Evolutionary conservation across 2,113 vertebrate species (phyloP), one percentile per base, ranked within the genome.

Genomic region (Cichladusa arquata): DNA sequence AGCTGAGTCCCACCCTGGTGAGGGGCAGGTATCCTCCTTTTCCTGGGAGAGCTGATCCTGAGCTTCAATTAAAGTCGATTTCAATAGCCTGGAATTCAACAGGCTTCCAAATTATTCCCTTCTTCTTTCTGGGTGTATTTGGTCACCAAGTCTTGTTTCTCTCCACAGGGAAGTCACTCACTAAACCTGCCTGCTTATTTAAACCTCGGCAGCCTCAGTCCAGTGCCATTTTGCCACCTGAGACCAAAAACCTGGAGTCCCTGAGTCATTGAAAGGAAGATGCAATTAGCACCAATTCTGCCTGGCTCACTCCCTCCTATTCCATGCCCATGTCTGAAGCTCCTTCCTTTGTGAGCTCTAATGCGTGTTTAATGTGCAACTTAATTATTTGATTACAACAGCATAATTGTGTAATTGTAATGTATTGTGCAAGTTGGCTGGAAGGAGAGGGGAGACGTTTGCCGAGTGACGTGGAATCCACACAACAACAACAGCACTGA

Each of bases 301-400:
- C 82, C 94, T 97, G 76, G 78, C 90, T 96, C 90, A 17, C 81
- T 96, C 93, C 76, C 76, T 97, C 66, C 80, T 90, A 58, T 92
- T 97, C 72, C 23, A 4, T 89, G 91, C 95, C 92, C 87, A 6
- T 94, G 91, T 93, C 95, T 98, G 80, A 90, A 93, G 95, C 92
- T 97, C 95, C 96, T 93, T 97, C 96, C 87, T 96, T 97, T 95
- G 95, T 97, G 97, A 97, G 96, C 97, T 96, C 95, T 98, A 98
- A 98, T 98, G 98, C 62, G 44, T 98, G 97, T 98, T 98, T 98
- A 98, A 98, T 98, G 97, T 96, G 97, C 97, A 98, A 97, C 97
- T 98, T 98, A 98, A 98, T 98, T 98, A 98, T 98, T 98, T 98
- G 97, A 98, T 98, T 98, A 98, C 98, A 98, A 97, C 97, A 90